Evolutionary conservation across 2,113 vertebrate species (phyloP), one percentile per base, ranked within the genome.

Genomic region (Corvus moneduloides): DNA sequence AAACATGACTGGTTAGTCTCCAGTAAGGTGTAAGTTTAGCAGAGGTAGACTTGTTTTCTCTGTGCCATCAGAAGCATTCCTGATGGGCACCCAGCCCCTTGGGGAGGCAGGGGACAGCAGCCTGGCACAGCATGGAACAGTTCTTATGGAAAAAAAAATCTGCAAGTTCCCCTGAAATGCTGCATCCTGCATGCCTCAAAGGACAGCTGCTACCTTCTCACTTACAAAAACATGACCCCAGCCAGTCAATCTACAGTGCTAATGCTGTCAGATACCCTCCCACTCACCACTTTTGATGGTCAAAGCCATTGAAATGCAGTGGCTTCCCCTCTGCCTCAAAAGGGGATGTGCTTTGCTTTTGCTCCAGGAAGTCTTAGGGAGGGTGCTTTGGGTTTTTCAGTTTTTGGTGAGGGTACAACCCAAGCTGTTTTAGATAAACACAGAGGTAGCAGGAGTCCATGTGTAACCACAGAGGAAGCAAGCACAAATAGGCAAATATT

Each of bases 131-230:
- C 88, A 49, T 16, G 68, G 41, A 76, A 84, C 78, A 44, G 77
- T 51, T 89, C 80, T 46, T 81, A 64, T 5, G 54, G 93, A 72
- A 67, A 90, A 84, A 76, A 83, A 89, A 81, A 28, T n/a, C 79
- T 55, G 35, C 79, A 78, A 78, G 87, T 93, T 96, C 39, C 87
- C 74, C 82, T 81, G 61, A 97, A 96, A 84, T 27, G 44, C 89
- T 72, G 81, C 14, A 1, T 92, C 73, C 90, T 51, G 71, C 92
- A 59, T 94, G 89, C 93, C 96, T 94, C 82, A 81, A 90, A 89
- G 94, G 78, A 94, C 94, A 94, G 93, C 95, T 97, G 92, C 89
- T 95, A 90, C 95, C 91, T 95, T 95, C 96, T 96, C 89, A 85
- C 87, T 92, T 92, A 94, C 84, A 88, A 71, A 90, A 95, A 63